Conservation (phyloP, 2,888 invertebrate species). For the Tetranychus piercei region DNA sequence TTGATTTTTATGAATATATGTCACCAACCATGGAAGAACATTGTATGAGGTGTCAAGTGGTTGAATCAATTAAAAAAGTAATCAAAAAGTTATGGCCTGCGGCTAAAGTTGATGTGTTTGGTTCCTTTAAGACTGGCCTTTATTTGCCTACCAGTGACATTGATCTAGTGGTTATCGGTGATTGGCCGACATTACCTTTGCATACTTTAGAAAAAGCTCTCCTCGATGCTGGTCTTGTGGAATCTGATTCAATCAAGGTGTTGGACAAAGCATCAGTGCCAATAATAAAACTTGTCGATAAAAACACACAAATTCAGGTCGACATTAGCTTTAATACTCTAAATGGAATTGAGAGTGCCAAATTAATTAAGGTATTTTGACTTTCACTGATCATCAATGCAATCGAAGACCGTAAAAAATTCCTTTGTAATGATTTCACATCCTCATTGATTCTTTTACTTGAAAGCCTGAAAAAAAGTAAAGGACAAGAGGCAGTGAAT, state of each 20-base stretch:
- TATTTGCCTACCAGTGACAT: slow-evolving; percentile 84
- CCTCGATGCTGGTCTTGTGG: slow-evolving; percentile 69
- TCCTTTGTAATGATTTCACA: too few species aligned
- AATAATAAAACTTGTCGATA: slow-evolving; percentile 88
- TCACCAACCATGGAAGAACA: slow-evolving; percentile 80
- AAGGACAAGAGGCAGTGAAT: too few species aligned
- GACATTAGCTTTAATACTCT: slow-evolving; percentile 99
- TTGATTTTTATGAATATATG: slow-evolving; percentile 88
- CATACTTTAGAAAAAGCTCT: slow-evolving; percentile 77
- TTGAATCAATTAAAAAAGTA: slow-evolving; percentile 66
- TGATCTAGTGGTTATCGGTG: slow-evolving; percentile 50
- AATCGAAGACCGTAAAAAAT: background rate
- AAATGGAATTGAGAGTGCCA: slow-evolving; percentile 48
- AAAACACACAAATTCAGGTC: slow-evolving; percentile 66
- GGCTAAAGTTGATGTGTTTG: slow-evolving; percentile 81
- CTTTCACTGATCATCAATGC: background rate
- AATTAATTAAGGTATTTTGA: slow-evolving; percentile 9
- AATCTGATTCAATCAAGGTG: slow-evolving; percentile 75
- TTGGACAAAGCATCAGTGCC: slow-evolving; percentile 92
- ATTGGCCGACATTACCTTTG: slow-evolving; percentile 77
- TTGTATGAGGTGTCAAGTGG: slow-evolving; percentile 66
- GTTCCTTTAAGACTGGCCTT: slow-evolving; percentile 87
- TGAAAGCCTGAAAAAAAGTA: too few species aligned
- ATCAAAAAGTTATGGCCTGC: slow-evolving; percentile 77
- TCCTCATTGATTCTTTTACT: too few species aligned